Conservation (phyloP, 2,888 invertebrate genomes). For the Hemistola chrysoprasaria region DNA sequence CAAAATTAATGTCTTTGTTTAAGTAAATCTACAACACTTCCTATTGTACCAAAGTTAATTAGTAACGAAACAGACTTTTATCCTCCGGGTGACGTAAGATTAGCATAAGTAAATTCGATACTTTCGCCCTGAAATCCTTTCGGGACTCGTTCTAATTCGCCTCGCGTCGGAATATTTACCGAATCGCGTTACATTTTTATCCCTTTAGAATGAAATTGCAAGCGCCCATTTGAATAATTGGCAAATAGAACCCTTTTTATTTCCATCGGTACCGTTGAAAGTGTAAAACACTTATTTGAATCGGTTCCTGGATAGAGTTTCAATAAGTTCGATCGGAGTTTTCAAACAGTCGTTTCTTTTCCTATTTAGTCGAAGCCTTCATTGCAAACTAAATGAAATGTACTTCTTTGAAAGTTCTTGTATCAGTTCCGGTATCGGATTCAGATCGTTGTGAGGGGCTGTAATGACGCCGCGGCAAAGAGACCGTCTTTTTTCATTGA, state of each 20-base stretch:
- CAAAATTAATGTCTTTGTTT: constrained; percentile 34
- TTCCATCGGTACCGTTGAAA: constrained; percentile 34
- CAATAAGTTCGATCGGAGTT: constrained; percentile 40
- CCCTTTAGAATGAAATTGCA: constrained; percentile 51
- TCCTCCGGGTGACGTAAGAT: constrained; percentile 67
- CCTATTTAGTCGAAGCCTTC: constrained; percentile 54
- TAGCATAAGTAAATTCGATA: constrained; percentile 74
- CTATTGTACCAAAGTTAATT: constrained; percentile 52
- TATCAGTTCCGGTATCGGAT: constrained; percentile 54
- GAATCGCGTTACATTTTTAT: constrained; percentile 54
- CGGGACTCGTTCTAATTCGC: constrained; percentile 56
- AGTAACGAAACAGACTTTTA: constrained; percentile 52
- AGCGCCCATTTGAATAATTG: constrained; percentile 57
- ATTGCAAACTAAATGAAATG: constrained; percentile 65
- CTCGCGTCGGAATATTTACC: constrained; percentile 53
- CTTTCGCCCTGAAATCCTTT: constrained; percentile 49
- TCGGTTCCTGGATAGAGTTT: constrained; percentile 39
- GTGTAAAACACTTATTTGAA: constrained; percentile 48
- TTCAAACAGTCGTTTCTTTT: constrained; percentile 41
- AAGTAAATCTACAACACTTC: constrained; percentile 40
- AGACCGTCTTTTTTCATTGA: constrained; percentile 57
- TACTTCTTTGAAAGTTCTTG: constrained; percentile 65
- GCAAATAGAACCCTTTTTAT: constrained; percentile 49
- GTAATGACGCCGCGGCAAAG: constrained; percentile 56
- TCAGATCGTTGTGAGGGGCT: constrained; percentile 48